A percentile compares a stretch with the other conserved stretches of the same genome.
Evolutionary conservation across 92 coral and sea anemone genomes (phyloP).

Genomic region (Bergia puertoricense): DNA sequence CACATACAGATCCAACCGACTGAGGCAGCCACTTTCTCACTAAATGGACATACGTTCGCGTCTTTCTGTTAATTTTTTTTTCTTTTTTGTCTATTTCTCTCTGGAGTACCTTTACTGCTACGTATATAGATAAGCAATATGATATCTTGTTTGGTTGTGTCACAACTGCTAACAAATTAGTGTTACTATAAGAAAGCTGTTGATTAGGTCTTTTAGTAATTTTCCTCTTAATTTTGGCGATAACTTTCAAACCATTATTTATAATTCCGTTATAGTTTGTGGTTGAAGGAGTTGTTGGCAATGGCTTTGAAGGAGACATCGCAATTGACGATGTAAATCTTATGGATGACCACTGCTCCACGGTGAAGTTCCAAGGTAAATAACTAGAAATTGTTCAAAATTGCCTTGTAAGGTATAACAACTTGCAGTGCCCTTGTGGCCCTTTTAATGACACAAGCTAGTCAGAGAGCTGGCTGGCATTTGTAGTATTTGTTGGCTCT

Average conservation of each 20-base stretch:
- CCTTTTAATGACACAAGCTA: not conserved
- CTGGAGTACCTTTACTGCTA: not conserved
- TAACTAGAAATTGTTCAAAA: not conserved
- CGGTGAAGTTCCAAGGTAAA: slow-evolving; percentile 26
- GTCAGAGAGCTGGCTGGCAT: not conserved
- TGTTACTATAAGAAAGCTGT: not conserved
- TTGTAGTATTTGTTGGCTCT: no score
- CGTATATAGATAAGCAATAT: not conserved
- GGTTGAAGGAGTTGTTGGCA: slow-evolving; percentile 36
- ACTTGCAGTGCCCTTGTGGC: no score
- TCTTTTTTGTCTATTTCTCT: no score
- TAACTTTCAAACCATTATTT: not conserved
- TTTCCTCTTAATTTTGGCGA: not conserved
- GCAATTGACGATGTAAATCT: slow-evolving; percentile 32
- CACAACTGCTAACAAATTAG: not conserved
- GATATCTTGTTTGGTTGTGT: not conserved
- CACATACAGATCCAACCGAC: not conserved
- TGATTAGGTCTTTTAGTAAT: not conserved
- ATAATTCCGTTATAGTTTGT: slow-evolving; percentile 12
- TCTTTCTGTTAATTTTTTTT: not conserved
- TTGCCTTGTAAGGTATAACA: no score
- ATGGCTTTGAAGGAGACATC: slow-evolving; percentile 29
- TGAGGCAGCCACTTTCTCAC: not conserved
- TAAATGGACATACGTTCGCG: not conserved
- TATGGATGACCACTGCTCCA: slow-evolving; percentile 12